Conservation (phyloP, 2,888 invertebrate genomes). For the Agriopis marginaria region DNA sequence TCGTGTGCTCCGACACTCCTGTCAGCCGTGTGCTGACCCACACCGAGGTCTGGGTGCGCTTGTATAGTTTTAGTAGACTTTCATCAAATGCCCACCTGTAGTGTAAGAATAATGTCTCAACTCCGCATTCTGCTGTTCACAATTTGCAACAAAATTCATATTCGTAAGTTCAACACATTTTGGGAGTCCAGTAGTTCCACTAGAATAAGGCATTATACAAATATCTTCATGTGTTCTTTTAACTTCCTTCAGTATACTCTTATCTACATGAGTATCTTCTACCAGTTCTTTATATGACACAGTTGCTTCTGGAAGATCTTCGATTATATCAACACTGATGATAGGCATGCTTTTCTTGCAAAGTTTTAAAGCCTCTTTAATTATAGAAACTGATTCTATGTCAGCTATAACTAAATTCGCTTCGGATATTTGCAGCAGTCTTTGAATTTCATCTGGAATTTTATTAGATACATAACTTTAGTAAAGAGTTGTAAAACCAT, state of each 20-base stretch:
- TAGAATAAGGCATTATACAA: slow-evolving; percentile 91
- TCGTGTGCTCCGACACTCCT: too few species aligned
- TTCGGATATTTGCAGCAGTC: slow-evolving; percentile 86
- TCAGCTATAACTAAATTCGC: slow-evolving; percentile 87
- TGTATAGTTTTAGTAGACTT: background rate
- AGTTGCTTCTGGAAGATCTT: slow-evolving; percentile 76
- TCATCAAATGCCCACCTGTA: slow-evolving; percentile 52
- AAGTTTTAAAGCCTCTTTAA: slow-evolving; percentile 77
- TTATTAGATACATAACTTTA: slow-evolving; percentile 5
- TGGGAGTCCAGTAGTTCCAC: slow-evolving; percentile 94
- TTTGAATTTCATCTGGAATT: slow-evolving; percentile 89
- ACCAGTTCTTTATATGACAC: slow-evolving; percentile 87
- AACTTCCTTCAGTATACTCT: slow-evolving; percentile 74
- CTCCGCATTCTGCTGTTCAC: slow-evolving; percentile 67
- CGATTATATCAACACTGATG: slow-evolving; percentile 66
- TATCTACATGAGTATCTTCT: slow-evolving; percentile 77
- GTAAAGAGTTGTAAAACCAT: too few species aligned
- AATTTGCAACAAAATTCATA: slow-evolving; percentile 82
- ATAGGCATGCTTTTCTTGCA: slow-evolving; percentile 80
- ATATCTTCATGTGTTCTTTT: slow-evolving; percentile 82
- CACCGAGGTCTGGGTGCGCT: too few species aligned
- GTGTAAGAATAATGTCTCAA: slow-evolving; percentile 59
- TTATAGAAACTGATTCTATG: slow-evolving; percentile 79
- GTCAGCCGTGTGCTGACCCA: too few species aligned
- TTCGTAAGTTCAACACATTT: slow-evolving; percentile 91